phyloP scores from a whole-genome alignment of 2,888 invertebrate genomes.

The Rhopalosiphum nymphaeae region DNA sequence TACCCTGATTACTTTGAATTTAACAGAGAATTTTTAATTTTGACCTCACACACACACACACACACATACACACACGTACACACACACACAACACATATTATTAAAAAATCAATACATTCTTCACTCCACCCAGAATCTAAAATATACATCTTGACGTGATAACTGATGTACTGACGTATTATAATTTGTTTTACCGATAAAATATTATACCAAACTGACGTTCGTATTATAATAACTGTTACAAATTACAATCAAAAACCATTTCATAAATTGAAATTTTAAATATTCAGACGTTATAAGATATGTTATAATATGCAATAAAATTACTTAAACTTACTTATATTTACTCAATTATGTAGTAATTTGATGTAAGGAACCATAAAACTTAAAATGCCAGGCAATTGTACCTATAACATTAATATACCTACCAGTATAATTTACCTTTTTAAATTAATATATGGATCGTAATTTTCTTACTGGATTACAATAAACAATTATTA shows the following conservation, averaged over 20 bases:
- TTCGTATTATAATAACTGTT: not conserved
- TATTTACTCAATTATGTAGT: not conserved
- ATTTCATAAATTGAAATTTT: not conserved
- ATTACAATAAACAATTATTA: not conserved
- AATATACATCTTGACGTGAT: too few relatives aligned
- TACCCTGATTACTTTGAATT: too few relatives aligned
- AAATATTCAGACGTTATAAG: not conserved
- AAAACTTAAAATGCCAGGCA: not conserved
- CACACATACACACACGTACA: too few relatives aligned
- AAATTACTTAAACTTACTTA: not conserved
- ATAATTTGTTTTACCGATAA: not conserved
- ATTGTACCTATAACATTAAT: too few relatives aligned
- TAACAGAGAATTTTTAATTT: too few relatives aligned
- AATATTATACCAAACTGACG: not conserved
- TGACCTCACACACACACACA: too few relatives aligned
- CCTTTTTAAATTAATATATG: not conserved
- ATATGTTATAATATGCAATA: not conserved
- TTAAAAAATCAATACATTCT: too few relatives aligned
- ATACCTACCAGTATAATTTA: too few relatives aligned
- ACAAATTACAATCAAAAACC: not conserved
- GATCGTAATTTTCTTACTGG: not conserved
- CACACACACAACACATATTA: too few relatives aligned
- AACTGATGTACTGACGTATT: not conserved
- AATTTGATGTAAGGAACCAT: not conserved
- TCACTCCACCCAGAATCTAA: too few relatives aligned